These are phyloP conservation scores for Sebastes ruberrimus DNA, from an alignment of 2,797 vertebrate species.

Conservation along the genomic window DNA sequence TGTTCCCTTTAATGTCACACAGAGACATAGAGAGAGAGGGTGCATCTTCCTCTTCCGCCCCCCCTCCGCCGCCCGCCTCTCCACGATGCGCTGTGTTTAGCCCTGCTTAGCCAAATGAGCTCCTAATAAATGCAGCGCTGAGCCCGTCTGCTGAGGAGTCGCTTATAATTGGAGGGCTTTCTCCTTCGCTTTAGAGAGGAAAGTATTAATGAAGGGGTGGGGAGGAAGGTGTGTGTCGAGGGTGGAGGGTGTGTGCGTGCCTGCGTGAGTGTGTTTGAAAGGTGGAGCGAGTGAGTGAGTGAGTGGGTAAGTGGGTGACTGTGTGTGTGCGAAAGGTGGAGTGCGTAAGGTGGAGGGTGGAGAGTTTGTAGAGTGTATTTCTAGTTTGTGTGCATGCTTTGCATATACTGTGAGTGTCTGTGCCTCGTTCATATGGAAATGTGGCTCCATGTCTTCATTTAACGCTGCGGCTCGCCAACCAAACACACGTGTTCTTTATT, in stretches of 20 bases:
- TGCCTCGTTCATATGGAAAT: constrained; percentile 77
- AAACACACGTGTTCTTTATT: constrained; percentile 19
- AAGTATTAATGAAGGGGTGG: constrained; percentile 80
- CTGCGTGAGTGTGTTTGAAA: constrained; percentile 34
- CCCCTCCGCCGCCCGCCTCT: constrained; percentile 5
- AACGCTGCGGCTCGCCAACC: constrained; percentile 43
- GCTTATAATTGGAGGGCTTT: constrained; percentile 82
- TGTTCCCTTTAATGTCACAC: constrained; percentile 82
- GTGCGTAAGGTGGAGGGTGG: constrained; percentile 26
- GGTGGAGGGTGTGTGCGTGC: constrained; percentile 36
- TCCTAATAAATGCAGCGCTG: constrained; percentile 82
- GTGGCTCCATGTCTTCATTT: constrained; percentile 55
- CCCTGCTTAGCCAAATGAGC: constrained; percentile 85
- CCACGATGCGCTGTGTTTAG: constrained; percentile 72
- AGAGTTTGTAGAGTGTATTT: not conserved
- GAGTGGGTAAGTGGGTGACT: constrained; percentile 43
- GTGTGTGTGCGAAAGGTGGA: constrained; percentile 60
- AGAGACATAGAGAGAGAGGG: constrained; percentile 41
- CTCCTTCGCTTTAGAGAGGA: constrained; percentile 73
- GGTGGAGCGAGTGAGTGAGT: constrained; percentile 38
- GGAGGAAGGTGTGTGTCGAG: constrained; percentile 62
- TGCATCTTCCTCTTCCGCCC: constrained; percentile 49
- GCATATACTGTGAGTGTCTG: constrained; percentile 20
- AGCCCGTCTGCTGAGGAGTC: constrained; percentile 72
- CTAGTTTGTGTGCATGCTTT: not conserved